Evolutionary conservation across 1,140 invertebrate genomes (phyloP).

Genomic region (Tenebrio molitor): DNA sequence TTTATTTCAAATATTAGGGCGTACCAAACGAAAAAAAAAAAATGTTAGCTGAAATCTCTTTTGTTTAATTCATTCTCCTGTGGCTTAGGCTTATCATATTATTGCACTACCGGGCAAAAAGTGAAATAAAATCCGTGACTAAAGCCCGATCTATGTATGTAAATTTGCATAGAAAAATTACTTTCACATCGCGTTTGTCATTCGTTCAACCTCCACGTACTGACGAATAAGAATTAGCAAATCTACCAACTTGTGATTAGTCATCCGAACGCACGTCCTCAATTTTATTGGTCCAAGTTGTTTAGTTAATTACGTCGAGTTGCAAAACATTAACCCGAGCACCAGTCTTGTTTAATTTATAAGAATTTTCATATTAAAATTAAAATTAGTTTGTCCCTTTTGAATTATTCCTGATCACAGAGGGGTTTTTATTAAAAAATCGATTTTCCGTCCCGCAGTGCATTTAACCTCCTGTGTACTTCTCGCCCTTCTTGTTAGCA

Average conservation of each 20-base stretch:
- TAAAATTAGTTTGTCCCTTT: conserved; percentile 5
- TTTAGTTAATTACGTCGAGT: conserved; percentile 10
- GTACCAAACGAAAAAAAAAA: too few species aligned
- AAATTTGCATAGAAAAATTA: not conserved
- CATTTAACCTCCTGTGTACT: conserved; percentile 10
- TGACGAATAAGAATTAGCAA: not conserved
- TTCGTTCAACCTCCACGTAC: not conserved
- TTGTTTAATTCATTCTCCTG: too few species aligned
- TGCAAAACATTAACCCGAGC: not conserved
- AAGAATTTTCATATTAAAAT: conserved; percentile 35
- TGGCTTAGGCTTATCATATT: too few species aligned
- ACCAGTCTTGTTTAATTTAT: conserved; percentile 25
- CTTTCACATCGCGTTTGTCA: not conserved
- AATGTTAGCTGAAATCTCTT: too few species aligned
- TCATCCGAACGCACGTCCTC: conserved; percentile 3
- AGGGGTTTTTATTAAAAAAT: conserved; percentile 4
- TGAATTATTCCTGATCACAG: conserved; percentile 5
- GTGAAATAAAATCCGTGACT: too few species aligned
- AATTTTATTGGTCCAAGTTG: conserved; percentile 29
- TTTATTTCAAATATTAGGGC: too few species aligned
- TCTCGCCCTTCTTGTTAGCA: not conserved
- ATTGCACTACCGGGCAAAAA: too few species aligned
- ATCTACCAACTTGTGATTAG: not conserved
- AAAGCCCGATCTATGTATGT: too few species aligned
- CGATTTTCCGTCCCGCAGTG: not conserved